A percentile compares a stretch with the other conserved stretches of the same genome.
phyloP scores from a whole-genome alignment of 2,888 invertebrate genomes.

The Lamellibrachia satsuma region DNA sequence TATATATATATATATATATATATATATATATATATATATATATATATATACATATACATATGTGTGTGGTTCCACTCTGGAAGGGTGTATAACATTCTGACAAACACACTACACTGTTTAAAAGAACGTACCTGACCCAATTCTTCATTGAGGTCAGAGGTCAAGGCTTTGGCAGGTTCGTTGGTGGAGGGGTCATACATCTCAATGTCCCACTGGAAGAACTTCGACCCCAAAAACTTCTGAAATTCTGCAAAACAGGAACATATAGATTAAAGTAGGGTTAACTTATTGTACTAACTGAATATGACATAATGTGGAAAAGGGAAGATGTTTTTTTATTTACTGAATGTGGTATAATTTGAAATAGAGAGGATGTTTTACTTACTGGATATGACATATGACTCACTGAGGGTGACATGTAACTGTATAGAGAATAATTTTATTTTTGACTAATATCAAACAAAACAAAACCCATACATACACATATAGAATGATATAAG shows the following conservation, averaged over 20 bases:
- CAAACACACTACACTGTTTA: background rate
- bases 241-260: conserved; percentile 69
- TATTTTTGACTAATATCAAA: too few relatives aligned
- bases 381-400: too few relatives aligned
- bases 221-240: conserved; percentile 74
- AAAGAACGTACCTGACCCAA: conserved; percentile 74
- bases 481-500: too few relatives aligned
- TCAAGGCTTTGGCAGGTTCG: conserved; percentile 77
- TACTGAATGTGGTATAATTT: too few relatives aligned
- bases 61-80: background rate
- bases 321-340: too few relatives aligned
- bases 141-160: conserved; percentile 87
- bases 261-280: background rate
- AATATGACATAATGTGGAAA: too few relatives aligned
- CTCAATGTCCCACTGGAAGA: conserved; percentile 80
- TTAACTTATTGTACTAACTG: too few relatives aligned
- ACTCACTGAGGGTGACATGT: too few relatives aligned
- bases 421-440: too few relatives aligned
- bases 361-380: too few relatives aligned
- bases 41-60: background rate
- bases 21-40: background rate
- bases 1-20: background rate
- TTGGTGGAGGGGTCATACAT: conserved; percentile 61
- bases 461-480: too few relatives aligned
- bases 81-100: background rate